Base-by-base conservation (phyloP, 53 echinoderm and acorn worm genomes). In the Crossaster papposus region DNA sequence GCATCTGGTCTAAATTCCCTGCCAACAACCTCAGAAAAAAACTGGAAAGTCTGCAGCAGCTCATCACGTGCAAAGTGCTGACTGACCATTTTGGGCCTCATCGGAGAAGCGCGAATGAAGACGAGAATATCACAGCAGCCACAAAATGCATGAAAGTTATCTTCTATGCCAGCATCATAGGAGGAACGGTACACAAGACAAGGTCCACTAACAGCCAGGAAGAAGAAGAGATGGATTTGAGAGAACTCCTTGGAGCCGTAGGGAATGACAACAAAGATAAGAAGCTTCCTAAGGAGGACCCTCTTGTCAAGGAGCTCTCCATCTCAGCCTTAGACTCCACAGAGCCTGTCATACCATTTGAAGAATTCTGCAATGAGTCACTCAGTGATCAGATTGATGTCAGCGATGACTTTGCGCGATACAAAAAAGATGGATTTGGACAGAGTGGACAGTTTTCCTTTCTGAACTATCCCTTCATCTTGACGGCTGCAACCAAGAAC, bases 311-410 rank as follows among this genome's bases (percentile, higher is more conserved):
- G 79, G 90, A 92, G 71, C 87, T 98, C 71, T 92, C 92, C 1
- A 34, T 96, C 73, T 93, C 80, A 2, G 89, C 92, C 22, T 70
- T 96, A 38, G 96, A 93, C 82, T 93, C 92, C 32, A 85, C 92
- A 14, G 89, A 93, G 29, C 98, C 98, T 5, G 89, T 93, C 2
- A 94, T 98, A 77, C 90, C 96, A 20, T 96, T 98, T 70, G 92
- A 86, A 68, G 98, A 98, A 72, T 98, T 98, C 83, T 96, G 94
- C 82, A 98, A 98, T 83, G 98, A 98, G 81, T 93, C 98, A 14
- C 81, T 98, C n/a, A 96, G 94, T 85, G 98, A 98, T 34, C 94
- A 93, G 51, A 71, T 98, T 36, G 98, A 96, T 44, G 81, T 98
- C 3, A 94, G 96, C 30, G 90, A 93, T 17, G 98, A 96, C 83